These are phyloP conservation scores for Dendrolimus punctatus DNA, from an alignment of 1,140 invertebrate genomes.

Conservation along the genomic window DNA sequence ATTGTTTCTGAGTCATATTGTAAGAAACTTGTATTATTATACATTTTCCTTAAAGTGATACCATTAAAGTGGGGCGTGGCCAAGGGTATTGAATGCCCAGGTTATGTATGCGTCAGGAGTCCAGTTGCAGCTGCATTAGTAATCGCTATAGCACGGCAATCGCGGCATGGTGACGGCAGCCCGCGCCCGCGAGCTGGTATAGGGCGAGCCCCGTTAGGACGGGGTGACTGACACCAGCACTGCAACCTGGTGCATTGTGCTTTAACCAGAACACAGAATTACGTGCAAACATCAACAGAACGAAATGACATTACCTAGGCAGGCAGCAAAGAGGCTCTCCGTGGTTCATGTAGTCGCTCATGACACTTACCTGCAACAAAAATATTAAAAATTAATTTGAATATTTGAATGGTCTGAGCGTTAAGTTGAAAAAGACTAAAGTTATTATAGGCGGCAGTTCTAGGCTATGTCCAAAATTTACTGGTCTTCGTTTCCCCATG, in stretches of 20 bases:
- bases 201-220: slow-evolving; percentile 65
- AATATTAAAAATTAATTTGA: slow-evolving; percentile 11
- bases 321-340: not conserved
- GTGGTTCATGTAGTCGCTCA: not conserved
- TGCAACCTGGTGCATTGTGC: slow-evolving; percentile 69
- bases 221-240: slow-evolving; percentile 65
- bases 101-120: slow-evolving; percentile 46
- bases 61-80: slow-evolving; percentile 9
- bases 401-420: not conserved
- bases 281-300: slow-evolving; percentile 48
- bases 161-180: slow-evolving; percentile 51
- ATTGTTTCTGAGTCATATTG: not conserved
- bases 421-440: too few relatives aligned
- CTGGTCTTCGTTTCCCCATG: too few relatives aligned
- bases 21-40: not conserved
- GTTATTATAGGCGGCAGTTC: too few relatives aligned
- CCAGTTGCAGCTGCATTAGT: slow-evolving; percentile 52
- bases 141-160: slow-evolving; percentile 57
- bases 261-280: slow-evolving; percentile 65
- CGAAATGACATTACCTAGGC: slow-evolving; percentile 45
- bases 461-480: too few relatives aligned
- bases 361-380: slow-evolving; percentile 50
- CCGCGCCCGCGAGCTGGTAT: slow-evolving; percentile 42
- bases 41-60: slow-evolving; percentile 1
- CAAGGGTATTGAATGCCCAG: slow-evolving; percentile 17